Base-by-base conservation (phyloP, 2,888 invertebrate species). In the Osmoderma eremita region DNA sequence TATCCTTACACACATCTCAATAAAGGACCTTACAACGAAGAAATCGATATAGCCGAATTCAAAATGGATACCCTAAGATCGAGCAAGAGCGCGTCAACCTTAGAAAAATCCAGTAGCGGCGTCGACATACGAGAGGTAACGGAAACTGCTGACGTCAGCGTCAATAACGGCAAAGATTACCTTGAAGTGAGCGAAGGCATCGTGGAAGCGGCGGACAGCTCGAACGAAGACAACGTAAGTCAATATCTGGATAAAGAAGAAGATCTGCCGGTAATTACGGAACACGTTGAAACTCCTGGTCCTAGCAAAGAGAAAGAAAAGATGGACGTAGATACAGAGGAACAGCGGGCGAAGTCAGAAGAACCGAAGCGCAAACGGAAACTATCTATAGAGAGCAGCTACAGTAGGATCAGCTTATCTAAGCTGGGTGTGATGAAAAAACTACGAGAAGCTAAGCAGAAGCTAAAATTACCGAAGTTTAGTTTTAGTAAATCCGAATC, bases 1-100 rank as follows among this genome's bases (percentile, higher is more conserved):
- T 93, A 93, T 78, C 93, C 93, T 73, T 93, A 92, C 91, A 92
- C 93, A 12, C 88, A 92, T 81, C 82, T 93, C 22, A 85, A 90
- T 75, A 92, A 92, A 79, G 86, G 80, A 81, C 86, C 80, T 78
- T 87, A 73, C 79, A 73, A 77, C 76, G 78, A 78, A 56, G 75
- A 78, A 41, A 79, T 83, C 36, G 84, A 86, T 75, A 78, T 84
- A 18, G 76, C 78, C 67, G 72, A 76, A 36, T 79, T 75, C 68
- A 69, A 53, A 65, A 80, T 80, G 79, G 80, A 79, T 22, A 75
- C 76, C 20, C 72, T 77, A 50, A 74, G 76, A 63, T 71, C 75
- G 67, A 73, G 71, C 17, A 75, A 75, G 68, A 77, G 77, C 63
- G 70, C 77, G 12, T 75, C 76, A 4, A 75, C 75, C 10, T 69